Conservation (phyloP, 1,140 invertebrate genomes). For the Drosophila nigromelanica region DNA sequence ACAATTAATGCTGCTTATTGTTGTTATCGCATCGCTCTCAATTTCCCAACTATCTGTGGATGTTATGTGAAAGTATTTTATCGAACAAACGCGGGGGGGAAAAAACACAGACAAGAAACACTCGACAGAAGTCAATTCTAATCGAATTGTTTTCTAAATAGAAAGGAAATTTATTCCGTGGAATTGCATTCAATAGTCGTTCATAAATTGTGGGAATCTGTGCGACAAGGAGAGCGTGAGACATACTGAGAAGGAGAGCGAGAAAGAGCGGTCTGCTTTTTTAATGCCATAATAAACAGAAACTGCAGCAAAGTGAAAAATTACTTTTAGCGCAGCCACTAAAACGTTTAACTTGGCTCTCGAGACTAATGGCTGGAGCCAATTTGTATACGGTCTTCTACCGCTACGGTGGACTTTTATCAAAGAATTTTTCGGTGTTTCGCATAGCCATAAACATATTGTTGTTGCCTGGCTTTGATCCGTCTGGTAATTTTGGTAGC, state of each 20-base stretch:
- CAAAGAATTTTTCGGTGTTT: constrained; percentile 70
- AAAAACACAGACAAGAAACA: constrained; percentile 20
- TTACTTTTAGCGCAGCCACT: constrained; percentile 60
- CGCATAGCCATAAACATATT: constrained; percentile 71
- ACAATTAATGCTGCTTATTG: constrained; percentile 78
- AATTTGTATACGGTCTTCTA: constrained; percentile 70
- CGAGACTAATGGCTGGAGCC: constrained; percentile 73
- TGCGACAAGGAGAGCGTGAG: not conserved
- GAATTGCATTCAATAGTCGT: constrained; percentile 51
- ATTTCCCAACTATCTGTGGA: constrained; percentile 8
- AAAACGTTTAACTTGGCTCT: constrained; percentile 78
- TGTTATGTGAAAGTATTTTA: constrained; percentile 72
- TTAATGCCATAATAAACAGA: constrained; percentile 70
- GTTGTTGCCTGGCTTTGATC: constrained; percentile 18
- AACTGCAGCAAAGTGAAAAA: constrained; percentile 65
- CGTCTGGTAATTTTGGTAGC: constrained; percentile 57
- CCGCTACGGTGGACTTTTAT: constrained; percentile 49
- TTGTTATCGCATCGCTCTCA: constrained; percentile 48
- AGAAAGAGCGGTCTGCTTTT: constrained; percentile 16
- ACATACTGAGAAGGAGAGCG: not conserved
- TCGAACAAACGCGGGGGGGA: constrained; percentile 8
- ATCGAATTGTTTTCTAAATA: constrained; percentile 79
- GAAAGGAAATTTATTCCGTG: constrained; percentile 44
- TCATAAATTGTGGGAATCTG: constrained; percentile 71
- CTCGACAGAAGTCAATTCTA: constrained; percentile 82